Base-by-base conservation (phyloP, 2,888 invertebrate species). In the Eurois occulta region DNA sequence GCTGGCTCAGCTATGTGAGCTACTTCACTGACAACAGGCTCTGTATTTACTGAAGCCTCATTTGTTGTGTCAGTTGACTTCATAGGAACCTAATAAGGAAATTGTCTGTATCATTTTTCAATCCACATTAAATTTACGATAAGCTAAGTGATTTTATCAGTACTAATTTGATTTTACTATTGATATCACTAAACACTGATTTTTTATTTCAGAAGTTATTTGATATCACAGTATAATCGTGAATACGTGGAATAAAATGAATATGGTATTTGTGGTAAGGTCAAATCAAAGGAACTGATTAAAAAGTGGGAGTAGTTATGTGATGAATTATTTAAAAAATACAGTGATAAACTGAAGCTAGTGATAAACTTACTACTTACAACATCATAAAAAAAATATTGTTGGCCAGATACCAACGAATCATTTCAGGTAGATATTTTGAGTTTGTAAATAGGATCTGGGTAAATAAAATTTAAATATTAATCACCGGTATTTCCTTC, bases 51-150 rank as follows among this genome's bases (percentile, higher is more conserved):
- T 77, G 83, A 76, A 79, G 79, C 79, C 68, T 88, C 86, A 74
- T 83, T 78, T 73, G 60, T 75, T 73, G 65, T 65, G 65, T 82
- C 83, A 85, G 85, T 83, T 75, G 88, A 76, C 87, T 92, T 91
- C 92, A 92, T 92, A 89, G 87, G 86, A 87, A 90, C 81, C 87
- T 86, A 74, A 83, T 78, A 86, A 85, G 43, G 55, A 81, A 76
- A 78, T 74, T 46, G 13, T 68, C n/a, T 28, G 28, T 2, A 69
- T 85, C 82, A 78, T 55, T 84, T 81, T 58, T 58, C 38, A 58
- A n/a, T 82, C 28, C 8, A 66, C 11, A 38, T 77, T 65, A 0
- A 74, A 85, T 75, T 71, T 38, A 82, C 74, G 80, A 84, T 78
- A 83, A 86, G 74, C 58, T 48, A 73, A 65, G 43, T 66, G 83